Evolutionary conservation across 2,888 invertebrate genomes (phyloP).

Genomic region (Muschampia plurimacula): DNA sequence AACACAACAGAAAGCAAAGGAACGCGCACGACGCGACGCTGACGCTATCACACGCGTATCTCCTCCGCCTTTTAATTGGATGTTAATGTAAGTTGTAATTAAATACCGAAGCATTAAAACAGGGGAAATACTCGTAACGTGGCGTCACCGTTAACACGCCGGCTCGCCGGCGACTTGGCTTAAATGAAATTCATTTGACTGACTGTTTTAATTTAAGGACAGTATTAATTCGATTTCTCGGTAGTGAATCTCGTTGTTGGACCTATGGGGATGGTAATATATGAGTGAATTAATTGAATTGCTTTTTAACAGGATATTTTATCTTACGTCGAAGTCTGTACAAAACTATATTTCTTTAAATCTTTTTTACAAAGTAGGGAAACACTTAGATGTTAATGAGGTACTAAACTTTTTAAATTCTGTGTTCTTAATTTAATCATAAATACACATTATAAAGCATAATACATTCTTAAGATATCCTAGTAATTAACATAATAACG

Average conservation of each 20-base stretch:
- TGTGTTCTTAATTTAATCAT: no score
- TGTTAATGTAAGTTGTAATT: constrained; percentile 23
- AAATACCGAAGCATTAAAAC: constrained; percentile 22
- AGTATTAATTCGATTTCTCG: constrained; percentile 27
- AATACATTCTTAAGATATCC: no score
- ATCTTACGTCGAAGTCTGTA: neutral
- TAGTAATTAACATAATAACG: neutral
- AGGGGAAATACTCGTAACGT: constrained; percentile 5
- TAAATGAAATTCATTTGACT: constrained; percentile 27
- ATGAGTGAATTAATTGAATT: neutral
- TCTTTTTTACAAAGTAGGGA: no score
- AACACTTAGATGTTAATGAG: no score
- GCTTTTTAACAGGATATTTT: neutral
- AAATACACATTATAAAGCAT: no score
- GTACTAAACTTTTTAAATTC: no score
- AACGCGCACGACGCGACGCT: neutral
- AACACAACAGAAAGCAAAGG: neutral
- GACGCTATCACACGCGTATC: neutral
- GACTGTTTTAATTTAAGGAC: constrained; percentile 31
- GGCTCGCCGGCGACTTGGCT: constrained; percentile 11
- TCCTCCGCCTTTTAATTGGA: constrained; percentile 14
- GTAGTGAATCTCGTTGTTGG: constrained; percentile 12
- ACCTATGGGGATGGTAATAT: constrained; percentile 1
- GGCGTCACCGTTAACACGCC: constrained; percentile 6
- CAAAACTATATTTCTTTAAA: no score